Percentiles rank a stretch among this genome's conserved stretches.
These are phyloP conservation scores for Anolis sagrei DNA, from an alignment of 2,113 vertebrate genomes.

Conservation along the genomic window DNA sequence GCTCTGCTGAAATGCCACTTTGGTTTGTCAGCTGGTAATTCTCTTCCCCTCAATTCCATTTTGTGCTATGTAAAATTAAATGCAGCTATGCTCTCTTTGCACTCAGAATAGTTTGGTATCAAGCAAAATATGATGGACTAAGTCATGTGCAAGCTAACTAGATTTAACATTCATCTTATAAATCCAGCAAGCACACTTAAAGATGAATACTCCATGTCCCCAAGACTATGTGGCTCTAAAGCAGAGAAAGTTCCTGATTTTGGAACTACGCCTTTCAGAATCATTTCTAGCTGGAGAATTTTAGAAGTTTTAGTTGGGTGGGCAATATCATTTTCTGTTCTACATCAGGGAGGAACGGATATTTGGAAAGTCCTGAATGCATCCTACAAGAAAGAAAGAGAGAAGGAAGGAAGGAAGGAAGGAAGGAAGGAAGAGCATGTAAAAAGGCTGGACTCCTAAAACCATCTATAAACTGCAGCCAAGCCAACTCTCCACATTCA, in stretches of 20 bases:
- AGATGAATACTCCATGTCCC: no score
- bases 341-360: no score
- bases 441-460: neutral
- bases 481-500: no score
- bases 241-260: no score
- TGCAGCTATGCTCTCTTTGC: neutral
- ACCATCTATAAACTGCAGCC: neutral
- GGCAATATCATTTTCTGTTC: no score
- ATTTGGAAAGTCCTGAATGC: no score
- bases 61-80: constrained; percentile 9
- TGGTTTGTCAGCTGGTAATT: neutral
- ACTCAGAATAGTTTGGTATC: neutral
- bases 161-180: neutral
- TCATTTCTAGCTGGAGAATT: no score
- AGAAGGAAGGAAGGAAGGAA: neutral
- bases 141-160: neutral
- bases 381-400: neutral
- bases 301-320: no score
- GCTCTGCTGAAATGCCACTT: constrained; percentile 2
- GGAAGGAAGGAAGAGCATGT: no score
- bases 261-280: no score
- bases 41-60: neutral
- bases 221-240: no score
- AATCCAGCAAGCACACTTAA: neutral
- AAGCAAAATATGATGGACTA: neutral